Percentiles rank a stretch among this genome's conserved stretches.
These are phyloP conservation scores for Coleophora flavipennella DNA, from an alignment of 2,888 invertebrate genomes.

Conservation along the genomic window DNA sequence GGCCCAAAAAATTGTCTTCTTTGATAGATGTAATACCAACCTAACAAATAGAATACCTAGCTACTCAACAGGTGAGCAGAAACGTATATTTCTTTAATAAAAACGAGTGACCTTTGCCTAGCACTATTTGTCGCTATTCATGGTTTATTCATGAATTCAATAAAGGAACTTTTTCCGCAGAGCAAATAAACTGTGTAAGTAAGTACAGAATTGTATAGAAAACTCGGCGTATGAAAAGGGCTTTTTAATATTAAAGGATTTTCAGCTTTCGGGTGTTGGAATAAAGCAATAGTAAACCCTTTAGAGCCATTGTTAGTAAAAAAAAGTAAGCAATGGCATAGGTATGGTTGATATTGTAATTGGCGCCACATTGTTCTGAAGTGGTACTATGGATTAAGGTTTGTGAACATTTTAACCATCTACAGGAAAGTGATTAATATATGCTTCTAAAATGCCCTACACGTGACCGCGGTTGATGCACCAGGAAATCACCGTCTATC, in stretches of 20 bases:
- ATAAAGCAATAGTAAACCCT: conserved; percentile 12
- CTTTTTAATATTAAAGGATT: conserved; percentile 4
- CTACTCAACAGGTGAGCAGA: conserved; percentile 47
- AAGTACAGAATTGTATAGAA: conserved; percentile 38
- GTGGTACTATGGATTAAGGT: conserved; percentile 6
- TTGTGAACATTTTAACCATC: no score
- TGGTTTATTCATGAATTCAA: conserved; percentile 55
- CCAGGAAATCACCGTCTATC: no score
- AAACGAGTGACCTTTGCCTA: conserved; percentile 59
- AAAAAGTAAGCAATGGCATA: conserved; percentile 22
- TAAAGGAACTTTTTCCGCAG: conserved; percentile 40
- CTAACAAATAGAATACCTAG: conserved; percentile 17
- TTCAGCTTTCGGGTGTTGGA: conserved; percentile 22
- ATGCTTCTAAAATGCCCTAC: no score
- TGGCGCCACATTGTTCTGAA: conserved; percentile 36
- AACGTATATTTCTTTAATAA: conserved; percentile 42
- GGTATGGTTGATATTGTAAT: conserved; percentile 54
- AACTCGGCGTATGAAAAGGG: conserved; percentile 8
- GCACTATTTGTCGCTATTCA: conserved; percentile 60
- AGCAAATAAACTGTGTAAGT: conserved; percentile 24
- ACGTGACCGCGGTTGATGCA: no score
- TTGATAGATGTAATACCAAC: no score
- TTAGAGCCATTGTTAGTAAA: conserved; percentile 2
- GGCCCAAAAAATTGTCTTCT: no score
- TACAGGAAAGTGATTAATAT: no score